Conservation (phyloP, 2,113 vertebrate genomes). For the Struthidea cinerea region DNA sequence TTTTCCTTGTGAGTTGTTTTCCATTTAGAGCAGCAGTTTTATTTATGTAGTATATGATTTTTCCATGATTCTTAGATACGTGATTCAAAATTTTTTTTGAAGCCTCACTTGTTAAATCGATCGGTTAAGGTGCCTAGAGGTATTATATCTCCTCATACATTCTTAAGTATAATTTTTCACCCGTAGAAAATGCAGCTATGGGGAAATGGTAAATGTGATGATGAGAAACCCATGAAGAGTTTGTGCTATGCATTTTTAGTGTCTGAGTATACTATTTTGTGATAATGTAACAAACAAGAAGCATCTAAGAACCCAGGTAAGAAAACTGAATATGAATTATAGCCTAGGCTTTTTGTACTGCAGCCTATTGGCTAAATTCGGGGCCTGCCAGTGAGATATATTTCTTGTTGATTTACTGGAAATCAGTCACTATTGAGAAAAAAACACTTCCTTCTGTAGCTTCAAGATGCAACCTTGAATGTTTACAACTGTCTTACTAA, state of each 20-base stretch:
- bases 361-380: background rate
- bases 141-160: background rate
- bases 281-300: background rate
- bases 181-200: background rate
- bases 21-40: constrained; percentile 20
- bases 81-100: constrained; percentile 7
- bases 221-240: background rate
- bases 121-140: background rate
- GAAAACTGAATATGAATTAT: background rate
- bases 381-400: background rate
- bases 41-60: background rate
- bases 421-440: background rate
- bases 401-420: background rate
- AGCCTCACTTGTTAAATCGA: background rate
- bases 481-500: background rate
- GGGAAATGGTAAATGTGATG: background rate
- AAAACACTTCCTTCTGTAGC: background rate
- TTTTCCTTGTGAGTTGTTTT: constrained; percentile 28
- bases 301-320: background rate
- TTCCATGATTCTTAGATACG: background rate
- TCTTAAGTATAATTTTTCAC: background rate
- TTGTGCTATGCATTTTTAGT: background rate
- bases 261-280: background rate
- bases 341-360: background rate
- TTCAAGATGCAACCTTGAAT: background rate